phyloP scores from a whole-genome alignment of 2,797 vertebrate species.

The Melopsittacus undulatus region DNA sequence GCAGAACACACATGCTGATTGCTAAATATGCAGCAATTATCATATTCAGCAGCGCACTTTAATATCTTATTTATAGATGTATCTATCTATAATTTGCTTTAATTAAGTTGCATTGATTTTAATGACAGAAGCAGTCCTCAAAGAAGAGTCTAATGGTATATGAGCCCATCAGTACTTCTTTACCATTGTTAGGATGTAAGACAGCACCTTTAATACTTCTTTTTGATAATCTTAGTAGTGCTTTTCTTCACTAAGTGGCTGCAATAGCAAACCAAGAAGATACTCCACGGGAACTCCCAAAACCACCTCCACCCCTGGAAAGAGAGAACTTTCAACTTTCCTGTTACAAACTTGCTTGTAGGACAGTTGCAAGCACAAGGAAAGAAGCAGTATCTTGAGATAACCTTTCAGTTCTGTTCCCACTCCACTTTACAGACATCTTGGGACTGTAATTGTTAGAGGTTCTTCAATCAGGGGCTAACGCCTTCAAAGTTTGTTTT shows the following conservation, averaged over 20 bases:
- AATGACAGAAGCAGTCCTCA: conserved; percentile 76
- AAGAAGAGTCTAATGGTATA: conserved; percentile 72
- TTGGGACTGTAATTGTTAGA: background rate
- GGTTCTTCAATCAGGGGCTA: background rate
- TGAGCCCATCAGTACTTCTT: conserved; percentile 67
- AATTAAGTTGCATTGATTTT: conserved; percentile 89
- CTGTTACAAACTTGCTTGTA: background rate
- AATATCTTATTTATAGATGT: conserved; percentile 87
- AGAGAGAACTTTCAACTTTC: background rate
- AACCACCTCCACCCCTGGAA: background rate
- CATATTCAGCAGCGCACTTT: conserved; percentile 85
- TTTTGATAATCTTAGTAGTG: background rate
- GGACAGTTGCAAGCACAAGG: background rate
- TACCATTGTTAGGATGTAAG: conserved; percentile 54
- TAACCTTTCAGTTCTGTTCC: background rate
- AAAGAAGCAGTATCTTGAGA: background rate
- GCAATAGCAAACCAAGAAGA: background rate
- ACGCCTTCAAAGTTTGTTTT: background rate
- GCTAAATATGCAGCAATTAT: conserved; percentile 84
- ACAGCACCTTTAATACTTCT: conserved; percentile 31
- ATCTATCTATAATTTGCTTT: conserved; percentile 89
- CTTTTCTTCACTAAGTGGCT: conserved; percentile 5
- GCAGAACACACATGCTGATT: conserved; percentile 83
- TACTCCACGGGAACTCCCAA: background rate
- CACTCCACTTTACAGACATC: background rate